phyloP scores from a whole-genome alignment of 92 coral and sea anemone genomes.

The Meandrina meandrites region DNA sequence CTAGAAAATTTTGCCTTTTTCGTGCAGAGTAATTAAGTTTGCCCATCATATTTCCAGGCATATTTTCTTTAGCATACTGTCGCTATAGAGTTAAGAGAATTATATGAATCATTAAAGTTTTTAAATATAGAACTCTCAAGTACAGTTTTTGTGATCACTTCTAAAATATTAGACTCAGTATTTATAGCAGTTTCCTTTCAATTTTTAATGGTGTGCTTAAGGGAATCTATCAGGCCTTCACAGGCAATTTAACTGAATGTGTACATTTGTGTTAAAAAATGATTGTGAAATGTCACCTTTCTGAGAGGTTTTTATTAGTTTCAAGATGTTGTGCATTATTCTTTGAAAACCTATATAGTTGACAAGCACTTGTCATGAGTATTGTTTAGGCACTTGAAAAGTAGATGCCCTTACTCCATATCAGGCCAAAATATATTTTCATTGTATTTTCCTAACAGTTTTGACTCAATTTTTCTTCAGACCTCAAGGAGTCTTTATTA shows the following conservation, averaged over 20 bases:
- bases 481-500: not conserved
- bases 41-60: not conserved
- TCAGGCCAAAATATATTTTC: not conserved
- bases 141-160: not conserved
- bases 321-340: no score
- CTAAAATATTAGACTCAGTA: no score
- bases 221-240: not conserved
- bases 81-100: not conserved
- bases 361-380: not conserved
- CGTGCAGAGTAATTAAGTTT: no score
- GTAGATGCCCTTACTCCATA: not conserved
- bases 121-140: not conserved
- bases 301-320: not conserved
- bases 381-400: not conserved
- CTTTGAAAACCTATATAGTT: not conserved
- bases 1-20: not conserved
- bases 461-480: not conserved
- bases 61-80: not conserved
- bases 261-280: not conserved
- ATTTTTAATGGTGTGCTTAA: not conserved
- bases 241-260: not conserved
- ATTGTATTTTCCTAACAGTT: not conserved
- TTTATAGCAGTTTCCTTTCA: not conserved
- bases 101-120: not conserved
- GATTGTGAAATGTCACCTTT: not conserved